Conservation (phyloP, 2,113 vertebrate species). For the Rhinolophus sinicus region DNA sequence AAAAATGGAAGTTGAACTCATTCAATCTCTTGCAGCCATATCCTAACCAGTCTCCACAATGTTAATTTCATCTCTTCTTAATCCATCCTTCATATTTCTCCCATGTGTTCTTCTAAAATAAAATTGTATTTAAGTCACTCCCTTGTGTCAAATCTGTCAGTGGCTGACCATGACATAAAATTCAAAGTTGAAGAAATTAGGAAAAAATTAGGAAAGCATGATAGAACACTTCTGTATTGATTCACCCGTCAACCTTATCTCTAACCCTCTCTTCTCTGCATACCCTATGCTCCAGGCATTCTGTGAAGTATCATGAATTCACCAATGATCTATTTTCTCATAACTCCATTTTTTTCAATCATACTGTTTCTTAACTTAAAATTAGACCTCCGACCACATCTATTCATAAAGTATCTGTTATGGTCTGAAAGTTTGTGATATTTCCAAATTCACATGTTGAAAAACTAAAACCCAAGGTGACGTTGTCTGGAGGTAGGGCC, state of each 20-base stretch:
- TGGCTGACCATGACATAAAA: not conserved
- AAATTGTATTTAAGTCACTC: not conserved
- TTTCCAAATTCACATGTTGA: not conserved
- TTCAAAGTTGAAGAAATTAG: not conserved
- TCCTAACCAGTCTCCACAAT: not conserved
- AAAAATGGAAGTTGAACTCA: not conserved
- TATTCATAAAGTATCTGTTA: not conserved
- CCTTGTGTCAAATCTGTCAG: not conserved
- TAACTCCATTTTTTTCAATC: not conserved
- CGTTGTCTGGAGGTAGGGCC: not conserved
- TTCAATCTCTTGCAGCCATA: accelerated
- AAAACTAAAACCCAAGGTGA: not conserved
- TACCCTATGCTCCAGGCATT: not conserved
- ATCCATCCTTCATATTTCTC: not conserved
- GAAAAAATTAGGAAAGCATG: not conserved
- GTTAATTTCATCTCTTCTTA: not conserved
- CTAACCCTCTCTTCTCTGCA: not conserved
- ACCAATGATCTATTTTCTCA: not conserved
- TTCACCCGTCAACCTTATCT: not conserved
- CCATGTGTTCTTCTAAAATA: not conserved
- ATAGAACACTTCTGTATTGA: not conserved
- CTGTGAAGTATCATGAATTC: not conserved
- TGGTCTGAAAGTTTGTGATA: not conserved
- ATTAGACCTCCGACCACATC: not conserved
- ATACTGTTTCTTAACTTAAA: not conserved